These are phyloP conservation scores for Periplaneta americana DNA, from an alignment of 1,140 invertebrate species.

Conservation along the genomic window DNA sequence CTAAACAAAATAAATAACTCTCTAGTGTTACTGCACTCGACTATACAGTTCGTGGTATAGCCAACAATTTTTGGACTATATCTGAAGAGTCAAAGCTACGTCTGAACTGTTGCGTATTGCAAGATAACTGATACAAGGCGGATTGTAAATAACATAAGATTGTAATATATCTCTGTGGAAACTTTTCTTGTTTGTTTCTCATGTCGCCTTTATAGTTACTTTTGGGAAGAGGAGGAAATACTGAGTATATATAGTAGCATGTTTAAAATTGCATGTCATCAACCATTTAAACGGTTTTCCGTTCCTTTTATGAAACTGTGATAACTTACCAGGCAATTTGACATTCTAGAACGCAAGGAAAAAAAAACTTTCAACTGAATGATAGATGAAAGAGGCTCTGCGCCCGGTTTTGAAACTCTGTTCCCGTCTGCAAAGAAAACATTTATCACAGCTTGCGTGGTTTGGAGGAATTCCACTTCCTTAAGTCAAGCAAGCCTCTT, in stretches of 20 bases:
- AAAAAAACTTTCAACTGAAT: background rate
- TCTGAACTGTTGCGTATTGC: too few relatives aligned
- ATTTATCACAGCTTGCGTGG: background rate
- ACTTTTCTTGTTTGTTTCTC: too few relatives aligned
- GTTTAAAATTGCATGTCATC: background rate
- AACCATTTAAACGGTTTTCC: background rate
- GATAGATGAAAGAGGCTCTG: background rate
- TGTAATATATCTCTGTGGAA: too few relatives aligned
- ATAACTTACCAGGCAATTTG: background rate
- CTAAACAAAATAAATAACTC: too few relatives aligned
- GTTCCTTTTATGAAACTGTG: background rate
- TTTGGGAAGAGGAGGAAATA: background rate
- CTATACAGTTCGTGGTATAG: too few relatives aligned
- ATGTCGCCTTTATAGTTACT: background rate
- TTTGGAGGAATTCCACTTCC: background rate
- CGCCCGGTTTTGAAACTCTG: background rate
- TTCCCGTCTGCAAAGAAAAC: background rate
- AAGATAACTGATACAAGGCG: too few relatives aligned
- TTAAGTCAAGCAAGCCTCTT: background rate
- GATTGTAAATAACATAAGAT: too few relatives aligned
- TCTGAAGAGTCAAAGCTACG: too few relatives aligned
- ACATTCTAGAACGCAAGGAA: background rate
- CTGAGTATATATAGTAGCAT: background rate
- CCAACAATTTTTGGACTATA: too few relatives aligned
- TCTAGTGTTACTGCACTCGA: too few relatives aligned